Evolutionary conservation across 2,888 invertebrate species (phyloP).

Genomic region (Altica lythri): DNA sequence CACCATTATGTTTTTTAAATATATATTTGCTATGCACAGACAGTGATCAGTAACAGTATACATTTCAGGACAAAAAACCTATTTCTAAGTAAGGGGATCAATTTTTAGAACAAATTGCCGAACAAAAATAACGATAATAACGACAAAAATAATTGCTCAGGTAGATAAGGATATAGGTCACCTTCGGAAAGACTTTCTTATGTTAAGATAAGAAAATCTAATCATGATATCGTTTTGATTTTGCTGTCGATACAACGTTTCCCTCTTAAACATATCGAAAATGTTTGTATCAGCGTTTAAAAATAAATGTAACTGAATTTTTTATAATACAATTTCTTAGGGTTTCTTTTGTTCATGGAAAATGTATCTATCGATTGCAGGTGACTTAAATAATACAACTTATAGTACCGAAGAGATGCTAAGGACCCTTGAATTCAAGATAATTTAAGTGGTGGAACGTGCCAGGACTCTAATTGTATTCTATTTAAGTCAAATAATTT

Average conservation of each 20-base stretch:
- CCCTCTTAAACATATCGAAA: not conserved
- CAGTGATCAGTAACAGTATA: too few species aligned
- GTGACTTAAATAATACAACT: slow-evolving; percentile 4
- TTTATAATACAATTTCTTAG: slow-evolving; percentile 17
- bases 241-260: not conserved
- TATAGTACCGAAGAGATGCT: not conserved
- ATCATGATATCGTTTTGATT: not conserved
- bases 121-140: too few species aligned
- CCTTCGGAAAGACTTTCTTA: too few species aligned
- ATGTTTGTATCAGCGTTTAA: slow-evolving; percentile 1
- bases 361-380: slow-evolving; percentile 4
- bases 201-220: not conserved
- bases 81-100: too few species aligned
- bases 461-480: slow-evolving; percentile 2
- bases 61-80: too few species aligned
- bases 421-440: not conserved
- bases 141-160: too few species aligned
- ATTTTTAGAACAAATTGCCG: too few species aligned
- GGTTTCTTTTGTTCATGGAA: not conserved
- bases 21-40: too few species aligned
- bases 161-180: too few species aligned
- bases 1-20: too few species aligned
- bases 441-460: slow-evolving; percentile 3
- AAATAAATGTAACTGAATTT: slow-evolving; percentile 9
- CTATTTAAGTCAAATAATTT: too few species aligned